phyloP scores from a whole-genome alignment of 2,888 invertebrate species.

The Uloborus plumipes region DNA sequence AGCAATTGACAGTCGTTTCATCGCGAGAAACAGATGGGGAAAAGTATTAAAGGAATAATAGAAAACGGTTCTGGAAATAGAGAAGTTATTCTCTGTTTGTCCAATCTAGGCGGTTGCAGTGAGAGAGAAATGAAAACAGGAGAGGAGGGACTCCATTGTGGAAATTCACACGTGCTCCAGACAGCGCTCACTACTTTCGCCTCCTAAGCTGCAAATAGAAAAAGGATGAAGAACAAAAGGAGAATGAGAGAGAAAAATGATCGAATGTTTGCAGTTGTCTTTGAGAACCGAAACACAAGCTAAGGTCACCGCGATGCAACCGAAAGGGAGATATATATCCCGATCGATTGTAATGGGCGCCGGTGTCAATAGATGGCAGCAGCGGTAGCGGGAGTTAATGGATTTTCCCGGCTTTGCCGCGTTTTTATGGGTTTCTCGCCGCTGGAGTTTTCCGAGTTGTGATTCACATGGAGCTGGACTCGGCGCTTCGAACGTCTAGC shows the following conservation, averaged over 20 bases:
- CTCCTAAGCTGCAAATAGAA: slow-evolving; percentile 37
- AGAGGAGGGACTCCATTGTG: slow-evolving; percentile 39
- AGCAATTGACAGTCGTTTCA: slow-evolving; percentile 37
- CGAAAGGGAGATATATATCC: slow-evolving; percentile 42
- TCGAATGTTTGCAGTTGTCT: slow-evolving; percentile 63
- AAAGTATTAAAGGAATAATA: slow-evolving; percentile 5
- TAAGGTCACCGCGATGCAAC: slow-evolving; percentile 49
- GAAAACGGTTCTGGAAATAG: slow-evolving; percentile 12
- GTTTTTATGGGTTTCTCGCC: slow-evolving; percentile 21
- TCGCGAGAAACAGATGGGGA: slow-evolving; percentile 7
- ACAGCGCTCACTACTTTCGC: slow-evolving; percentile 53
- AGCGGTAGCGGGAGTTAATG: neutral
- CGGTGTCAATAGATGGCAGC: slow-evolving; percentile 45
- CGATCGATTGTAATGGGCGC: slow-evolving; percentile 30
- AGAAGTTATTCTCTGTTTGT: slow-evolving; percentile 36
- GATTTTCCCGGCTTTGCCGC: slow-evolving; percentile 18
- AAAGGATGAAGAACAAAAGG: slow-evolving; percentile 3
- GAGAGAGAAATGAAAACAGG: slow-evolving; percentile 19
- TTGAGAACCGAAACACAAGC: slow-evolving; percentile 48
- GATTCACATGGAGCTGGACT: slow-evolving; percentile 51
- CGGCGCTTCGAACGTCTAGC: slow-evolving; percentile 23
- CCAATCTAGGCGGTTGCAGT: slow-evolving; percentile 25
- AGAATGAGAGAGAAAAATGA: slow-evolving; percentile 35
- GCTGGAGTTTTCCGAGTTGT: slow-evolving; percentile 52
- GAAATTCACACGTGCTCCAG: slow-evolving; percentile 54